These are phyloP conservation scores for Morbakka virulenta DNA, from an alignment of 30 jellyfish, hydroid and myxozoan genomes.

Conservation along the genomic window DNA sequence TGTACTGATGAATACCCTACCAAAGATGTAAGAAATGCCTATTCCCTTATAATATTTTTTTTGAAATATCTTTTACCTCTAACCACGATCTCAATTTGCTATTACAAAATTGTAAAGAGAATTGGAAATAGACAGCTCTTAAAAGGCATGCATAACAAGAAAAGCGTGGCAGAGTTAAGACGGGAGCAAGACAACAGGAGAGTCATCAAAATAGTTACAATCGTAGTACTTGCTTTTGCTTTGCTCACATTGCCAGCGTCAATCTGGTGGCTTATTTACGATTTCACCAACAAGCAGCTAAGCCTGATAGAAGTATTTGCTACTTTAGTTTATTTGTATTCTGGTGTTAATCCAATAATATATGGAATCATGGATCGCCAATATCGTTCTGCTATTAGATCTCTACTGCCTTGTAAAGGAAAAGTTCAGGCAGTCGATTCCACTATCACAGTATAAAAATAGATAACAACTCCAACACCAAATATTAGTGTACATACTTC, in stretches of 20 bases:
- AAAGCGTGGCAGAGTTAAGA: slow-evolving; percentile 20
- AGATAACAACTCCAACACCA: too few relatives aligned
- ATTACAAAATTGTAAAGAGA: slow-evolving; percentile 31
- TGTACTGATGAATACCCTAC: slow-evolving; percentile 55
- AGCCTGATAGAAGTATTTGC: slow-evolving; percentile 75
- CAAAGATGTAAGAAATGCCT: slow-evolving; percentile 30
- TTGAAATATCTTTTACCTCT: slow-evolving; percentile 58
- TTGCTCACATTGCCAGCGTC: slow-evolving; percentile 70
- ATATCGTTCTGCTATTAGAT: slow-evolving; percentile 53
- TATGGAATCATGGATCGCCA: slow-evolving; percentile 64
- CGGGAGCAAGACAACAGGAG: slow-evolving; percentile 58
- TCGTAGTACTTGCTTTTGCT: slow-evolving; percentile 69
- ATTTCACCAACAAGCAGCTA: slow-evolving; percentile 59
- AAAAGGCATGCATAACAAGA: slow-evolving; percentile 14
- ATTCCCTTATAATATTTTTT: slow-evolving; percentile 43
- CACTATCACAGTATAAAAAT: too few relatives aligned
- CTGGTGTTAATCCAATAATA: slow-evolving; percentile 67
- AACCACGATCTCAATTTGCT: slow-evolving; percentile 44
- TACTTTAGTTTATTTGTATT: slow-evolving; percentile 63
- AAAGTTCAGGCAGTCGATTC: too few relatives aligned
- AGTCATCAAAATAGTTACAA: slow-evolving; percentile 48
- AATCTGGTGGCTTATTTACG: slow-evolving; percentile 87
- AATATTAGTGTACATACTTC: too few relatives aligned
- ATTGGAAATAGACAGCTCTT: slow-evolving; percentile 57
- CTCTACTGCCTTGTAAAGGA: not conserved